Percentiles rank a stretch among this genome's conserved stretches.
Evolutionary conservation across 2,797 vertebrate genomes (phyloP).

Genomic region (Liparis tanakae): DNA sequence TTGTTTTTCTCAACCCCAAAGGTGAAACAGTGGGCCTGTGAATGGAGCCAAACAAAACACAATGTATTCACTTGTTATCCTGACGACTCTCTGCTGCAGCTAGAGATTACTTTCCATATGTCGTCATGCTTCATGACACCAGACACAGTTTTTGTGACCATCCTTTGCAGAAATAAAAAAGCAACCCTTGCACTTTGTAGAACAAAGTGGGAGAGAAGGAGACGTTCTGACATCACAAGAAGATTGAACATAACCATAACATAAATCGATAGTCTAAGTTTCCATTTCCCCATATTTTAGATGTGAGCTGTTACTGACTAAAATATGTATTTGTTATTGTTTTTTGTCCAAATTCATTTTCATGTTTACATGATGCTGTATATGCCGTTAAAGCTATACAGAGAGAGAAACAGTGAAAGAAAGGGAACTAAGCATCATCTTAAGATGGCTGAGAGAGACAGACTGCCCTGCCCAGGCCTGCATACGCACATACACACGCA

Average conservation of each 20-base stretch:
- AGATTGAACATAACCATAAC: not conserved
- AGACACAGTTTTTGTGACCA: not conserved
- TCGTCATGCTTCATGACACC: not conserved
- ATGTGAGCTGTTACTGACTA: not conserved
- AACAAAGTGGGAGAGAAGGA: not conserved
- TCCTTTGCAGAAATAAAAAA: not conserved
- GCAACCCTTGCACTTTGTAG: not conserved
- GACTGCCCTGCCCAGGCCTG: conserved; percentile 58
- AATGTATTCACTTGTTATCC: not conserved
- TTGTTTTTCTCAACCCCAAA: not conserved
- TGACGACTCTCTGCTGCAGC: not conserved
- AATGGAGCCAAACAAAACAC: conserved; percentile 1
- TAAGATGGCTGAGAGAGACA: conserved; percentile 43
- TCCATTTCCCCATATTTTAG: not conserved
- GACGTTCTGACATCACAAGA: not conserved
- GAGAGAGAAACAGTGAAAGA: conserved; percentile 2
- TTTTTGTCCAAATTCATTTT: not conserved
- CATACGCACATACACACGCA: not conserved
- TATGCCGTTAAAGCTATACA: not conserved
- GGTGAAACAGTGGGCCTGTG: not conserved
- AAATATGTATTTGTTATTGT: not conserved
- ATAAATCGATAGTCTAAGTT: not conserved
- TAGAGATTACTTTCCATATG: not conserved
- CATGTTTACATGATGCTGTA: conserved; percentile 14
- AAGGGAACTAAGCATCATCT: conserved; percentile 16